Evolutionary conservation across 2,888 invertebrate species (phyloP).

Genomic region (Panopea generosa): DNA sequence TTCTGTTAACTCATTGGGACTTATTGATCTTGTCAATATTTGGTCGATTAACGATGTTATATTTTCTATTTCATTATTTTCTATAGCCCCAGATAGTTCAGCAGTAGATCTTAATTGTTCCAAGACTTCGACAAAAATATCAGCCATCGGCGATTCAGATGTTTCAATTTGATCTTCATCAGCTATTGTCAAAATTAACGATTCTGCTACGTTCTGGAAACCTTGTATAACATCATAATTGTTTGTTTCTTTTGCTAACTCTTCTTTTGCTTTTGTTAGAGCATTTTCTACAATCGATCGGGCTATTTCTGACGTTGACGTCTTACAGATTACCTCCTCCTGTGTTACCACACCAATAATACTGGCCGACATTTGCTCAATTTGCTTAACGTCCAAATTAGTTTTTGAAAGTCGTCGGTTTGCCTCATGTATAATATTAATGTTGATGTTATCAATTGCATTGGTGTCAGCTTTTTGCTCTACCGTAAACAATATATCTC

Average conservation of each 20-base stretch:
- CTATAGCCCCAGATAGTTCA: background rate
- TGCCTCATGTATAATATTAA: slow-evolving; percentile 45
- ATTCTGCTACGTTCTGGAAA: slow-evolving; percentile 52
- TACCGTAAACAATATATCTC: slow-evolving; percentile 33
- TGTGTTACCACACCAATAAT: slow-evolving; percentile 21
- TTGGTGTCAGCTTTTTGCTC: slow-evolving; percentile 33
- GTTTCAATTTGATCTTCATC: slow-evolving; percentile 4
- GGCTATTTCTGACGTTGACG: slow-evolving; percentile 29
- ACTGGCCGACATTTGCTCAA: slow-evolving; percentile 38
- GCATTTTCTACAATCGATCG: slow-evolving; percentile 35
- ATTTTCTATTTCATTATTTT: slow-evolving; percentile 11
- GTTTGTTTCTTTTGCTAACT: slow-evolving; percentile 22
- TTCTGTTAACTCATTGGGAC: slow-evolving; percentile 23
- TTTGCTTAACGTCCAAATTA: slow-evolving; percentile 34
- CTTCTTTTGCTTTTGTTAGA: slow-evolving; percentile 31
- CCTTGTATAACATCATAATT: slow-evolving; percentile 21
- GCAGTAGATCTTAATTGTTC: slow-evolving; percentile 20
- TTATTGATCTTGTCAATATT: slow-evolving; percentile 12
- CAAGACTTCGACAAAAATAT: slow-evolving; percentile 41
- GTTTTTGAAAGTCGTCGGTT: slow-evolving; percentile 24
- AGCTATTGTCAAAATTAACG: slow-evolving; percentile 18
- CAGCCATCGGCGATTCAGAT: slow-evolving; percentile 18
- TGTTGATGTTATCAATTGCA: slow-evolving; percentile 16
- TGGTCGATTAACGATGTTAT: slow-evolving; percentile 30
- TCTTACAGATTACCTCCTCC: slow-evolving; percentile 11